These are phyloP conservation scores for Stegana nigrithorax DNA, from an alignment of 2,888 invertebrate species.

Conservation along the genomic window DNA sequence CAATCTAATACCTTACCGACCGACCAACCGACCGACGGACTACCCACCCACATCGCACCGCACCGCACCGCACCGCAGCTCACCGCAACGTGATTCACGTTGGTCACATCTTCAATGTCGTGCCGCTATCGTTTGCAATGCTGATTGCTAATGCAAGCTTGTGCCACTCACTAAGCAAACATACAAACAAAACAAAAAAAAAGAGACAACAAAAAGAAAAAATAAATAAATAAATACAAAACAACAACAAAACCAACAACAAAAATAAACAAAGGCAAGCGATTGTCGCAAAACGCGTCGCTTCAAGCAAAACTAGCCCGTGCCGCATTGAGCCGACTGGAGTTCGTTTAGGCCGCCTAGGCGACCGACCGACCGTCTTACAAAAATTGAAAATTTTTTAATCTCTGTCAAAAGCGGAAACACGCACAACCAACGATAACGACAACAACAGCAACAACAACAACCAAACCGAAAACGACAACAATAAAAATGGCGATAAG, in stretches of 20 bases:
- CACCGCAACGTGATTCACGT: too few species aligned
- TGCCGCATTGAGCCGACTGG: neutral
- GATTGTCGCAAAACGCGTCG: neutral
- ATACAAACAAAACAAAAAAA: conserved; percentile 4
- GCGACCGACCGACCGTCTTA: conserved; percentile 32
- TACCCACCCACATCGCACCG: too few species aligned
- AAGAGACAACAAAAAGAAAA: neutral
- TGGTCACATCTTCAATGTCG: too few species aligned
- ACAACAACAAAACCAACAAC: too few species aligned
- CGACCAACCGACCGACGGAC: too few species aligned
- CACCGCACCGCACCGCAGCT: too few species aligned
- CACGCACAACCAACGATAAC: conserved; percentile 36
- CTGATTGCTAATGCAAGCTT: conserved; percentile 1
- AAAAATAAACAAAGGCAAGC: too few species aligned
- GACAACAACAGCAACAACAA: conserved; percentile 26
- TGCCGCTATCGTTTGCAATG: neutral
- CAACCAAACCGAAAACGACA: neutral
- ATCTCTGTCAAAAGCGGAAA: conserved; percentile 56
- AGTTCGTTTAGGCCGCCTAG: too few species aligned
- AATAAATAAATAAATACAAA: neutral
- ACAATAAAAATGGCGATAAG: conserved; percentile 4
- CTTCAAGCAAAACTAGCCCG: neutral
- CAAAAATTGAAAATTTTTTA: conserved; percentile 46
- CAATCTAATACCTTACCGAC: too few species aligned
- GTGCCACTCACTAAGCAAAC: conserved; percentile 1